phyloP scores from a whole-genome alignment of 2,797 vertebrate species.

The Potorous gilbertii region DNA sequence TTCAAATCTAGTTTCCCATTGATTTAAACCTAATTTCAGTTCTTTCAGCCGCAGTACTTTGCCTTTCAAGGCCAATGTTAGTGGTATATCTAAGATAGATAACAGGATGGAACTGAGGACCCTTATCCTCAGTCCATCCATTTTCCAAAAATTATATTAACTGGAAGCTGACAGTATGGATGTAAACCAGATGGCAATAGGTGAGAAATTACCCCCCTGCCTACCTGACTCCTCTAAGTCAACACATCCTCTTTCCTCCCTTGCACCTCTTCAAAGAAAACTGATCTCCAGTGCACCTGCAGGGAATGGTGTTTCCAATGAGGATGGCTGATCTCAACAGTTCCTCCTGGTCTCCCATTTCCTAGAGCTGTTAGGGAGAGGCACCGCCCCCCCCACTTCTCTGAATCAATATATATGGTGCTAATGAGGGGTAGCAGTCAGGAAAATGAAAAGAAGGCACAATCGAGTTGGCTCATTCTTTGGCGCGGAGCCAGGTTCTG shows the following conservation, averaged over 20 bases:
- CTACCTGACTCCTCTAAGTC: slow-evolving; percentile 47
- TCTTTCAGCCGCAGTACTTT: background rate
- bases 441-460: slow-evolving; percentile 71
- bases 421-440: slow-evolving; percentile 80
- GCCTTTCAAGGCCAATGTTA: background rate
- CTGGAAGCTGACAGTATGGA: slow-evolving; percentile 66
- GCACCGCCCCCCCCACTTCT: slow-evolving; percentile 11
- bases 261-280: background rate
- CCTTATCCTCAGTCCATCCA: background rate
- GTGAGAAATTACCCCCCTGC: slow-evolving; percentile 61
- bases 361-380: slow-evolving; percentile 42
- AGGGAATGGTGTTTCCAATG: background rate
- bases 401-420: slow-evolving; percentile 64
- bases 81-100: background rate
- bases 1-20: background rate
- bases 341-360: slow-evolving; percentile 38
- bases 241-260: background rate
- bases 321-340: background rate
- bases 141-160: slow-evolving; percentile 63
- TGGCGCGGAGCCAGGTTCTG: slow-evolving; percentile 84
- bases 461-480: slow-evolving; percentile 79
- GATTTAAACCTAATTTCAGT: background rate
- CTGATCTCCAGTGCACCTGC: slow-evolving; percentile 61
- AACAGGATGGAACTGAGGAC: background rate
- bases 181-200: slow-evolving; percentile 71